A percentile compares a stretch with the other conserved stretches of the same genome.
Evolutionary conservation across 2,797 vertebrate genomes (phyloP).

Genomic region (Babyrousa celebensis): DNA sequence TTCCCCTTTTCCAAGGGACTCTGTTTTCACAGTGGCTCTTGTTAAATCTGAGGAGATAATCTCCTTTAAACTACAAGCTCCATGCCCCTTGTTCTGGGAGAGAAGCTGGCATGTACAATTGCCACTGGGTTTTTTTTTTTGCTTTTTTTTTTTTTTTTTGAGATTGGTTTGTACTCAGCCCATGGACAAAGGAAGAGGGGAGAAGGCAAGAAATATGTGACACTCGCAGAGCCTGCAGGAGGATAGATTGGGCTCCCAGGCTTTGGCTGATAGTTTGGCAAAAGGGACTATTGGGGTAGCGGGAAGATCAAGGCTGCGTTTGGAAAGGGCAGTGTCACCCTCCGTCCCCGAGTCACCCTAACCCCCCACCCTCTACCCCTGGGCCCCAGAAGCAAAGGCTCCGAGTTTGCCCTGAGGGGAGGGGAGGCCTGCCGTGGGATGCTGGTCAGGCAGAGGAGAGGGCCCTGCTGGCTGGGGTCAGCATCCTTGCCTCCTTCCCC

Average conservation of each 20-base stretch:
- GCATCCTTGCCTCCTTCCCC: background rate
- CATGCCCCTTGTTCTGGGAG: background rate
- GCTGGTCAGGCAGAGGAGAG: background rate
- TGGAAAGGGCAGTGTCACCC: background rate
- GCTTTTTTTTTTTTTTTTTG: background rate
- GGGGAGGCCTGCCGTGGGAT: background rate
- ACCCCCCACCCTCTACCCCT: rapidly evolving
- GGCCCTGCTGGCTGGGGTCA: background rate
- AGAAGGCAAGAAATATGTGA: background rate
- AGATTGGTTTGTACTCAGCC: background rate
- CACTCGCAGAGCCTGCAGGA: background rate
- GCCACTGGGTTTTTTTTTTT: background rate
- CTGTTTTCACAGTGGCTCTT: slow-evolving; percentile 83
- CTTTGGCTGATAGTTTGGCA: background rate
- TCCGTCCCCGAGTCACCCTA: rapidly evolving
- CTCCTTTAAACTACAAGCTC: slow-evolving; percentile 79
- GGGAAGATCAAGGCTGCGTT: background rate
- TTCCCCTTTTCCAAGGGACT: slow-evolving; percentile 77
- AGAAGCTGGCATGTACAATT: background rate
- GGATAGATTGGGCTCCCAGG: background rate
- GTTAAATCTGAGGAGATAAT: slow-evolving; percentile 87
- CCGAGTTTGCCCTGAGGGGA: background rate
- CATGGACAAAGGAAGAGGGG: slow-evolving; percentile 59
- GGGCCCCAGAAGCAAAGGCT: background rate
- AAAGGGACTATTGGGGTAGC: background rate